Evolutionary conservation across 2,888 invertebrate species (phyloP).

Genomic region (Epinotia ramella): DNA sequence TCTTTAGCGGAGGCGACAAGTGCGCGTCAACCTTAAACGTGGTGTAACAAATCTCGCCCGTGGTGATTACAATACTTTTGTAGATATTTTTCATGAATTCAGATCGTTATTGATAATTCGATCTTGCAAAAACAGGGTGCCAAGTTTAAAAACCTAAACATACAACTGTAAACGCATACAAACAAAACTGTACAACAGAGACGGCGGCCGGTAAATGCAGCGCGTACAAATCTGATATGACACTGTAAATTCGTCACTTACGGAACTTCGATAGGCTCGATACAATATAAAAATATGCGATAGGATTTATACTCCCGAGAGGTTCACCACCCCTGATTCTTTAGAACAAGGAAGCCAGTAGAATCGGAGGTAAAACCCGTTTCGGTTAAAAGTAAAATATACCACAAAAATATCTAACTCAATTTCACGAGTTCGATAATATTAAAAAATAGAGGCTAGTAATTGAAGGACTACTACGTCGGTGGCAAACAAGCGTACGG

Average conservation of each 20-base stretch:
- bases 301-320: constrained; percentile 29
- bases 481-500: too few relatives aligned
- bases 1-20: too few relatives aligned
- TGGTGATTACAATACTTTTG: too few relatives aligned
- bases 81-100: too few relatives aligned
- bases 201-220: constrained; percentile 25
- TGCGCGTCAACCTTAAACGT: too few relatives aligned
- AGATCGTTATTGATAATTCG: not conserved
- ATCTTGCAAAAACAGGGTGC: not conserved
- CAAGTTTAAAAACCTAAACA: constrained; percentile 1
- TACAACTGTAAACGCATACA: constrained; percentile 12
- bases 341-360: not conserved
- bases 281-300: constrained; percentile 42
- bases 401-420: not conserved
- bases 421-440: too few relatives aligned
- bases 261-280: constrained; percentile 34
- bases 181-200: constrained; percentile 20
- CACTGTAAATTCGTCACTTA: constrained; percentile 69
- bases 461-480: too few relatives aligned
- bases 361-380: not conserved
- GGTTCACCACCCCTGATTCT: constrained; percentile 29
- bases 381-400: not conserved
- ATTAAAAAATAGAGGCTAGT: too few relatives aligned
- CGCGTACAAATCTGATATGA: constrained; percentile 83
- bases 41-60: too few relatives aligned